These are phyloP conservation scores for Luehdorfia chinensis DNA, from an alignment of 1,140 invertebrate genomes.

Conservation along the genomic window DNA sequence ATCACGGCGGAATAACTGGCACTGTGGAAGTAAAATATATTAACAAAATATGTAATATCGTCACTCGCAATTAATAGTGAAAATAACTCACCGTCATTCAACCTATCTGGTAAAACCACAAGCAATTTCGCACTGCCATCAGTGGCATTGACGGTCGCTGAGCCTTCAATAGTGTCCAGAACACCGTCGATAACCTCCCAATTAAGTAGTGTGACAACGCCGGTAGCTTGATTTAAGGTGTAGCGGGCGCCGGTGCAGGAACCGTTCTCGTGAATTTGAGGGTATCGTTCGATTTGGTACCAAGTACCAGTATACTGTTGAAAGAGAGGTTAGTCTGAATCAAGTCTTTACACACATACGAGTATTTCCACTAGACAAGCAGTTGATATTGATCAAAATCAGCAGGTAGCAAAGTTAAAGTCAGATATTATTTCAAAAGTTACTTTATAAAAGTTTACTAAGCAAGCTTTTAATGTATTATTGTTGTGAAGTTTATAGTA, in stretches of 20 bases:
- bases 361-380: no score
- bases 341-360: no score
- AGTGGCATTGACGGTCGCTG: slow-evolving; percentile 31
- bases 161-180: slow-evolving; percentile 38
- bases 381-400: no score
- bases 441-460: no score
- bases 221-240: slow-evolving; percentile 28
- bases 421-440: no score
- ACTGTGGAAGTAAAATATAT: no score
- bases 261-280: slow-evolving; percentile 33
- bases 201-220: slow-evolving; percentile 35
- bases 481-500: no score
- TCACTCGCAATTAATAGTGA: no score
- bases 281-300: slow-evolving; percentile 58
- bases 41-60: no score
- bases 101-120: slow-evolving; percentile 27
- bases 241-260: slow-evolving; percentile 46
- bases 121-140: slow-evolving; percentile 38
- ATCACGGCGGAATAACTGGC: no score
- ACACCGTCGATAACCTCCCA: slow-evolving; percentile 44
- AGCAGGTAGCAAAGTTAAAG: no score
- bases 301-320: slow-evolving; percentile 55
- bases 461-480: no score
- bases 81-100: slow-evolving; percentile 19
- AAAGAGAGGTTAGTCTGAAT: slow-evolving; percentile 18